Conservation (phyloP, 1,140 invertebrate genomes). For the Cotesia glomerata region DNA sequence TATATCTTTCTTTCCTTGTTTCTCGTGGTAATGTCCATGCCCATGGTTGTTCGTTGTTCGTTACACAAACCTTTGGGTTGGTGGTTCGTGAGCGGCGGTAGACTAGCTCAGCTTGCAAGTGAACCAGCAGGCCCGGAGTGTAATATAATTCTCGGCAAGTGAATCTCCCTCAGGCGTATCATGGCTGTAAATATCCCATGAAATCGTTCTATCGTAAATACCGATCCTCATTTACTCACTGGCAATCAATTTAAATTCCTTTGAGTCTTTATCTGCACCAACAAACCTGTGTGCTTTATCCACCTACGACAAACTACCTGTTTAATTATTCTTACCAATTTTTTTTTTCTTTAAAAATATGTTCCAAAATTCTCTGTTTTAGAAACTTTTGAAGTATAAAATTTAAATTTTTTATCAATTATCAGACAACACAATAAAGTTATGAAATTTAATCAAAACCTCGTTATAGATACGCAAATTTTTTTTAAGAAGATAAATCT, state of each 20-base stretch:
- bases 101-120: background rate
- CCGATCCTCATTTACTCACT: conserved; percentile 10
- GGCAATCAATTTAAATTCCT: background rate
- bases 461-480: no score
- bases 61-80: conserved; percentile 6
- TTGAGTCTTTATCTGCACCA: background rate
- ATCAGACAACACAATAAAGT: no score
- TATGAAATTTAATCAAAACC: no score
- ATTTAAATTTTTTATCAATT: no score
- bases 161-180: conserved; percentile 20
- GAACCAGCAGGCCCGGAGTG: background rate
- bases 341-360: no score
- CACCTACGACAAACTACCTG: background rate
- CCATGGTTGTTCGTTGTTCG: background rate
- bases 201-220: conserved; percentile 21
- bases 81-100: background rate
- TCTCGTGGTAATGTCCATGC: background rate
- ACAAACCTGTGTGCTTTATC: background rate
- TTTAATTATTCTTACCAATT: background rate
- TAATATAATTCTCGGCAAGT: conserved; percentile 22
- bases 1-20: background rate
- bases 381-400: no score
- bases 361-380: no score
- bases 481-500: no score
- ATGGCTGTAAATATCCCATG: conserved; percentile 15